A percentile compares a stretch with the other conserved stretches of the same genome.
These are phyloP conservation scores for Eristalinus aeneus DNA, from an alignment of 2,888 invertebrate genomes.

Conservation along the genomic window DNA sequence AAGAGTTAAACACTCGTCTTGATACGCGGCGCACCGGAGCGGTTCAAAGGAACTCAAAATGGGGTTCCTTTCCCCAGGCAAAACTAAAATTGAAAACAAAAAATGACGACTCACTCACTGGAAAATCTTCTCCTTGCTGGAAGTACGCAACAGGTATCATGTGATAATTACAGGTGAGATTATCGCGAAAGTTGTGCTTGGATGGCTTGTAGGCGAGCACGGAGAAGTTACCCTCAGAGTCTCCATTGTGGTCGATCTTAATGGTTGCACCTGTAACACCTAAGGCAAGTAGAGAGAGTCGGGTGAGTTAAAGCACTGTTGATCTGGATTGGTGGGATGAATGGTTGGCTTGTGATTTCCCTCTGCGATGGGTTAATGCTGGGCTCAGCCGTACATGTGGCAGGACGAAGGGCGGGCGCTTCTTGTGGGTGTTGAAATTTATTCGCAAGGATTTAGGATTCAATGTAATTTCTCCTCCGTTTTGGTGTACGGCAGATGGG, in stretches of 20 bases:
- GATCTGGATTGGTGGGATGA: neutral
- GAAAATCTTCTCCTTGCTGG: slow-evolving; percentile 87
- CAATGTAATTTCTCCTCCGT: neutral
- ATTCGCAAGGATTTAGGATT: neutral
- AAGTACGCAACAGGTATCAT: slow-evolving; percentile 94
- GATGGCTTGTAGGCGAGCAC: slow-evolving; percentile 89
- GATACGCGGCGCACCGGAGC: neutral
- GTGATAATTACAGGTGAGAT: slow-evolving; percentile 87
- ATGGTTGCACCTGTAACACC: slow-evolving; percentile 97
- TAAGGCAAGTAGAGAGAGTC: slow-evolving; percentile 77
- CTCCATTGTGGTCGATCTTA: slow-evolving; percentile 94
- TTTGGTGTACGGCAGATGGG: neutral
- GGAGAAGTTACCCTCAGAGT: slow-evolving; percentile 98
- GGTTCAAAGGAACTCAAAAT: slow-evolving; percentile 68
- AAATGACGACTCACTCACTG: slow-evolving; percentile 87
- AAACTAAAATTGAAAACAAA: slow-evolving; percentile 71
- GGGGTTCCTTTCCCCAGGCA: neutral
- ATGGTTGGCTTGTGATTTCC: neutral
- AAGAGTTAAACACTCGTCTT: neutral
- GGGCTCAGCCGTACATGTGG: neutral
- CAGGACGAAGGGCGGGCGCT: too few relatives aligned
- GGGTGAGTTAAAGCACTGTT: neutral
- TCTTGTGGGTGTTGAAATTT: too few relatives aligned
- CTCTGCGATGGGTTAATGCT: neutral
- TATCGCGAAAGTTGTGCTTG: slow-evolving; percentile 80